Percentiles rank a stretch among this genome's conserved stretches.
phyloP scores from a whole-genome alignment of 92 coral and sea anemone genomes.

The Galaxea fascicularis region DNA sequence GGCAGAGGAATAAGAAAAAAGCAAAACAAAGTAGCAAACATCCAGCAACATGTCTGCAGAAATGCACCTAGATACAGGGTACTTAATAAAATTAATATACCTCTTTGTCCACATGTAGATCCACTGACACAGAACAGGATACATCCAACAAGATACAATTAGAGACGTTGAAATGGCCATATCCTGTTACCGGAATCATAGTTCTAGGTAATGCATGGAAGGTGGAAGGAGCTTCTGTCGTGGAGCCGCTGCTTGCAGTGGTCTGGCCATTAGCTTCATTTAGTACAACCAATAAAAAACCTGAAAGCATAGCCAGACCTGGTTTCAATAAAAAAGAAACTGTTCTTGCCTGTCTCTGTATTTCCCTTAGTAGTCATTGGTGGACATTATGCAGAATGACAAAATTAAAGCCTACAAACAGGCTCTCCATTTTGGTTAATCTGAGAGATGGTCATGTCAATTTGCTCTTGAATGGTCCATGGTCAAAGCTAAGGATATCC shows the following conservation, averaged over 20 bases:
- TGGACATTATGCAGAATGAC: too few relatives aligned
- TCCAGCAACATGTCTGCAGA: too few relatives aligned
- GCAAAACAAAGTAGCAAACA: too few relatives aligned
- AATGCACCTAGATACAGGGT: not conserved
- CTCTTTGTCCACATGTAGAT: not conserved
- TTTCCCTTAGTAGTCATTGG: too few relatives aligned
- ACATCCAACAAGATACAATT: constrained; percentile 48
- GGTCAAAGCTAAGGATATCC: too few relatives aligned
- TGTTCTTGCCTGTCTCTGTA: too few relatives aligned
- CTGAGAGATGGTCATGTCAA: too few relatives aligned
- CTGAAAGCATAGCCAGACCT: constrained; percentile 1
- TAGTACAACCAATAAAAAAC: not conserved
- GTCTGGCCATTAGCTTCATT: not conserved
- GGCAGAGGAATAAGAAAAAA: too few relatives aligned
- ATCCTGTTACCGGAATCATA: not conserved
- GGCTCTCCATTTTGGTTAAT: too few relatives aligned
- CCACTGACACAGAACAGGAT: constrained; percentile 27
- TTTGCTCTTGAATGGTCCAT: too few relatives aligned
- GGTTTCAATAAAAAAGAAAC: too few relatives aligned
- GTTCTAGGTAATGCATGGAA: not conserved
- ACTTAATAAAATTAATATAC: not conserved
- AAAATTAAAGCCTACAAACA: too few relatives aligned
- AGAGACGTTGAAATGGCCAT: constrained; percentile 46
- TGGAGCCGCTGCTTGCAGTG: not conserved
- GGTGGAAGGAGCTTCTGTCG: not conserved